These are phyloP conservation scores for Danio jaintianensis DNA, from an alignment of 2,797 vertebrate species.

Conservation along the genomic window DNA sequence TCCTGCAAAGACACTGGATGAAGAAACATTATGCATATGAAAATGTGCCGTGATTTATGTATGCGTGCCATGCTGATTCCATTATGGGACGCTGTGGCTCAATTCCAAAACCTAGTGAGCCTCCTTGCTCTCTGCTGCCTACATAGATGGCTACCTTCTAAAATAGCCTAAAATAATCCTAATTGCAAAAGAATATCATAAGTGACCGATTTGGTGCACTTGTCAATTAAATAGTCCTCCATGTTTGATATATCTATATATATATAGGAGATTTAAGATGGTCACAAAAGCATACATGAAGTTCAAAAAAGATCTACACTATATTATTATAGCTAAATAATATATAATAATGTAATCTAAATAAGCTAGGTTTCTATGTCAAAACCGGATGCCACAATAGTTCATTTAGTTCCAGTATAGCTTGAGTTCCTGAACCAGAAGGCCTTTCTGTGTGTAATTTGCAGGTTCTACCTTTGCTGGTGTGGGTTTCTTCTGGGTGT, in stretches of 20 bases:
- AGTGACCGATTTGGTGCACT: not conserved
- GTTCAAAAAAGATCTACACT: no score
- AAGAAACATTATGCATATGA: constrained; percentile 99
- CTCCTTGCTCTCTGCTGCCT: not conserved
- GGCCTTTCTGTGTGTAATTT: not conserved
- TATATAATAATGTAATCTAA: no score
- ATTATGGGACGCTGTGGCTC: constrained; percentile 89
- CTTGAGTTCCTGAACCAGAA: constrained; percentile 80
- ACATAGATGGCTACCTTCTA: constrained; percentile 3
- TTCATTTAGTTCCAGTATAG: constrained; percentile 61
- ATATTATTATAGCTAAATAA: no score
- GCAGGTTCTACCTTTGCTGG: not conserved
- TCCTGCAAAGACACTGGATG: constrained; percentile 90
- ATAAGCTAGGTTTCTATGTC: no score
- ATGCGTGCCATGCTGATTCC: constrained; percentile 99
- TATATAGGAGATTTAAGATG: not conserved
- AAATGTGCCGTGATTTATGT: constrained; percentile 99
- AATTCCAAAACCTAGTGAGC: constrained; percentile 10
- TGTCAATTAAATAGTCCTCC: not conserved
- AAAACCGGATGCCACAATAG: no score
- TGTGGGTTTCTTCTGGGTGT: not conserved
- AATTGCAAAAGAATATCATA: not conserved
- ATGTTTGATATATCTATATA: not conserved
- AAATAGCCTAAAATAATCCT: not conserved
- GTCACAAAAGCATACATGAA: no score